Conservation (phyloP, 2,113 vertebrate genomes). For the Calidris pygmaea region DNA sequence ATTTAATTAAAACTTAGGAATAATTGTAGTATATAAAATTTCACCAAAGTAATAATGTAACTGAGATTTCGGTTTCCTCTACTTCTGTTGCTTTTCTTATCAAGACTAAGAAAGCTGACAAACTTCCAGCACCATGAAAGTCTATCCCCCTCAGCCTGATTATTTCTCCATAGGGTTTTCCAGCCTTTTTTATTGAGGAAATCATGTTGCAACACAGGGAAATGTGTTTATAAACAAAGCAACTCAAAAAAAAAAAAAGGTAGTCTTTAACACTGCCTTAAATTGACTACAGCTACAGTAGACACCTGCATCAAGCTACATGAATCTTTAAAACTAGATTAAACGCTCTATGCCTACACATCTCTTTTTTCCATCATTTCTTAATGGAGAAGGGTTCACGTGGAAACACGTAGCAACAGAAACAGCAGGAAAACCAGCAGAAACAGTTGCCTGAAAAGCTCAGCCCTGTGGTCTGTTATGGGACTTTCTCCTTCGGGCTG, state of each 20-base stretch:
- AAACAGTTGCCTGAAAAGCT: background rate
- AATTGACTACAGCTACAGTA: background rate
- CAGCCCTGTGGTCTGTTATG: background rate
- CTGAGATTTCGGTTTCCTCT: background rate
- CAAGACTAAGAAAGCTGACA: background rate
- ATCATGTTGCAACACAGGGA: background rate
- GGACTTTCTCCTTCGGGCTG: background rate
- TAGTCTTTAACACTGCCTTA: background rate
- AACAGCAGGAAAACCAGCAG: background rate
- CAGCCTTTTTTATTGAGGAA: background rate
- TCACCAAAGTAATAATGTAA: background rate
- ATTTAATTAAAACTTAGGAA: background rate
- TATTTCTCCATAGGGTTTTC: background rate
- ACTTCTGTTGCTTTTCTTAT: background rate
- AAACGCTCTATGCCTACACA: background rate
- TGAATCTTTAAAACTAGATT: background rate
- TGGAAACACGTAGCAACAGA: fast-evolving
- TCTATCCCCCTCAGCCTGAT: background rate
- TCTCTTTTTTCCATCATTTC: background rate
- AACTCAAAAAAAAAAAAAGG: background rate
- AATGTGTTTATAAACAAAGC: background rate
- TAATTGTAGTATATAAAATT: background rate
- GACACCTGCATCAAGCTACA: background rate
- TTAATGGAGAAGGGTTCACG: background rate
- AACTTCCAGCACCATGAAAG: background rate